Conservation (phyloP, 2,113 vertebrate genomes). For the Paracyprichromis sp. region DNA sequence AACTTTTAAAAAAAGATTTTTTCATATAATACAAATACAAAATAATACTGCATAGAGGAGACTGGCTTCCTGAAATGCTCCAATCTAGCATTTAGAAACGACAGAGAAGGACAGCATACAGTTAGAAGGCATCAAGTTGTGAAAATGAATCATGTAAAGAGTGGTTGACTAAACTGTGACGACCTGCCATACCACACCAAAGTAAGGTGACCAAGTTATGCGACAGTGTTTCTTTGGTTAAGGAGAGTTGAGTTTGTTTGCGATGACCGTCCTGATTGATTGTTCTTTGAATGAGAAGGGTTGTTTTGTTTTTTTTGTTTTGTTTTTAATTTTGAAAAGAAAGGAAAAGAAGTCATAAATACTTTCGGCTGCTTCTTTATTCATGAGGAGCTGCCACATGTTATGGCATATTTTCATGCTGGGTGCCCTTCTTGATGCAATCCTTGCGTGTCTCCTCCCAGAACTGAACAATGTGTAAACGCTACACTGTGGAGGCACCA, state of each 20-base stretch:
- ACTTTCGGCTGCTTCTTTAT: background rate
- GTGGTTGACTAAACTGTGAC: background rate
- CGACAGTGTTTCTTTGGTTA: background rate
- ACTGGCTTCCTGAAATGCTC: background rate
- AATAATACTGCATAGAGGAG: background rate
- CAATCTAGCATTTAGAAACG: background rate
- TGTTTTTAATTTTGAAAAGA: fast-evolving
- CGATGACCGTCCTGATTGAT: background rate
- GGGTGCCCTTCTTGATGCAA: background rate
- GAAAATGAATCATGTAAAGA: background rate
- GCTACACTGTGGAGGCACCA: background rate
- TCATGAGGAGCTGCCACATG: background rate
- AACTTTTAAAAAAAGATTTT: background rate
- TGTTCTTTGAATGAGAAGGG: background rate
- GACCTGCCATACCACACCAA: background rate
- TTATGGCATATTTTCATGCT: background rate
- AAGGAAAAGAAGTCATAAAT: background rate
- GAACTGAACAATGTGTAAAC: background rate
- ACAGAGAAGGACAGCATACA: background rate
- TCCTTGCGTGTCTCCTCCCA: background rate
- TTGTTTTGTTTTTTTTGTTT: fast-evolving
- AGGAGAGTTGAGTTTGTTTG: background rate
- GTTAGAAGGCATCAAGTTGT: background rate
- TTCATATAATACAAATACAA: background rate
- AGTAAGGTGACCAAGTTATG: background rate